Evolutionary conservation across 2,113 vertebrate genomes (phyloP).

Genomic region (Oryzias curvinotus): DNA sequence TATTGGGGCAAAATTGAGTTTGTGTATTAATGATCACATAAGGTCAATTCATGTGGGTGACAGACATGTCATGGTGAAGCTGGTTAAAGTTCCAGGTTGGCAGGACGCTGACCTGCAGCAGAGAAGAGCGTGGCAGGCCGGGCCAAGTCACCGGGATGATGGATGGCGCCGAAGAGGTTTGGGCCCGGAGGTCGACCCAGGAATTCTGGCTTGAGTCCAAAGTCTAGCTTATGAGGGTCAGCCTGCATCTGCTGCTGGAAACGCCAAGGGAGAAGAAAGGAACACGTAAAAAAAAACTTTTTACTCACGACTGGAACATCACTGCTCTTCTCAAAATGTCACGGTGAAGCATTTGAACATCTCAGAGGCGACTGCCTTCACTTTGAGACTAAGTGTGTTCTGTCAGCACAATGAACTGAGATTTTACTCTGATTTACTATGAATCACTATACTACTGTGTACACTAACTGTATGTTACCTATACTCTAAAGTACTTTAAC

Average conservation of each 20-base stretch:
- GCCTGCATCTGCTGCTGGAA: constrained; percentile 98
- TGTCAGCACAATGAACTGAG: background rate
- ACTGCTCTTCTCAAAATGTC: background rate
- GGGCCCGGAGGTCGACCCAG: constrained; percentile 93
- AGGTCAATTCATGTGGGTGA: too few species aligned
- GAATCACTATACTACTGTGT: too few species aligned
- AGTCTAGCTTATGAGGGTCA: constrained; percentile 98
- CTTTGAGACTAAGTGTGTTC: background rate
- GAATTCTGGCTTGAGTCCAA: constrained; percentile 95
- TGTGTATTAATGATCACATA: too few species aligned
- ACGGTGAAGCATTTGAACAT: background rate
- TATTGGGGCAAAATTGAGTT: too few species aligned
- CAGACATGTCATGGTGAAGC: background rate
- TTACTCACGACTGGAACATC: background rate
- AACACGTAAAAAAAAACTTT: constrained; percentile 46
- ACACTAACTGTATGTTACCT: too few species aligned
- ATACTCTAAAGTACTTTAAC: too few species aligned
- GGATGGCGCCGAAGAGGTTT: constrained; percentile 92
- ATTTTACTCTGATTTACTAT: background rate
- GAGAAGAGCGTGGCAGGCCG: constrained; percentile 95
- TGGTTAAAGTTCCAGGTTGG: background rate
- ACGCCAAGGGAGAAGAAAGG: constrained; percentile 49
- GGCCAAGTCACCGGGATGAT: constrained; percentile 92
- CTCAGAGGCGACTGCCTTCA: background rate
- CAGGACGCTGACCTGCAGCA: constrained; percentile 82